A percentile compares a stretch with the other conserved stretches of the same genome.
Conservation (phyloP, 2,797 vertebrate species). For the Australoheros facetus region DNA sequence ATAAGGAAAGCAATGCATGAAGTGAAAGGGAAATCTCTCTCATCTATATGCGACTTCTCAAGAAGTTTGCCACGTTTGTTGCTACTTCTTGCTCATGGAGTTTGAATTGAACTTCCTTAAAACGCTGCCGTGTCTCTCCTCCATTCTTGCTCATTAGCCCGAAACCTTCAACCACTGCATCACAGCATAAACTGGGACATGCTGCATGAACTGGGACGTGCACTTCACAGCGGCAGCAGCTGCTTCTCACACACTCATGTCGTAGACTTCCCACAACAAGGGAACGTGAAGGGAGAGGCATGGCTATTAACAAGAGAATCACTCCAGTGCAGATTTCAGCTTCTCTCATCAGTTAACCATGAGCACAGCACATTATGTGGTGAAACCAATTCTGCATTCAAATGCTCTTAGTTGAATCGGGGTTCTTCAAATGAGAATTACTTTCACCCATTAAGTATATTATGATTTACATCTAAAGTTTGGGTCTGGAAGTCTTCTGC, state of each 20-base stretch:
- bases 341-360: neutral
- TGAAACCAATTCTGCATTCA: neutral
- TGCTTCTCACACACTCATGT: neutral
- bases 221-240: neutral
- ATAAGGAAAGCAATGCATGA: neutral
- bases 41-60: neutral
- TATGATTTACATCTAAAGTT: slow-evolving; percentile 42
- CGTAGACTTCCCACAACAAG: neutral
- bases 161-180: neutral
- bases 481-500: slow-evolving; percentile 38
- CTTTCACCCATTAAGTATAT: slow-evolving; percentile 14
- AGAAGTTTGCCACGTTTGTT: neutral
- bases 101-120: neutral
- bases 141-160: neutral
- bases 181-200: neutral
- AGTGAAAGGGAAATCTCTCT: neutral
- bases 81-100: neutral
- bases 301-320: neutral
- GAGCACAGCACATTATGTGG: neutral
- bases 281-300: neutral
- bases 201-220: neutral
- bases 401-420: neutral
- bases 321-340: neutral
- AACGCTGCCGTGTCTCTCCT: neutral
- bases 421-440: neutral